phyloP scores from a whole-genome alignment of 2,888 invertebrate species.

The Nineta flava region DNA sequence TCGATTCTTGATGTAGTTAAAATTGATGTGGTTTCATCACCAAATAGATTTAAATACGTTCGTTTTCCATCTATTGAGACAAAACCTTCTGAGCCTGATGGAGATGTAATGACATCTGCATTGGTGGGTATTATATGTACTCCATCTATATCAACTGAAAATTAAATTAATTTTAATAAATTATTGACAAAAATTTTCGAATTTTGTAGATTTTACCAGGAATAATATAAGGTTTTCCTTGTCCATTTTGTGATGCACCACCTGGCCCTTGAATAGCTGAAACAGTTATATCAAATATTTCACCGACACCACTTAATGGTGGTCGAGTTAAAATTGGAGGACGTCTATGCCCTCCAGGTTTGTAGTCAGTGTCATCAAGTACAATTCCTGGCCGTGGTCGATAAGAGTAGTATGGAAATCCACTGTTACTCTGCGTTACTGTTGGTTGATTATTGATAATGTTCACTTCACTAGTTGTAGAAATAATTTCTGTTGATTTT shows the following conservation, averaged over 20 bases:
- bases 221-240: conserved; percentile 33
- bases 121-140: conserved; percentile 26
- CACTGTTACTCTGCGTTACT: conserved; percentile 9
- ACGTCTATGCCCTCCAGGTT: conserved; percentile 39
- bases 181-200: conserved; percentile 1
- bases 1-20: conserved; percentile 18
- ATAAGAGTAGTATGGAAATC: conserved; percentile 40
- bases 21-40: conserved; percentile 34
- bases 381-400: conserved; percentile 74
- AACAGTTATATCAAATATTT: conserved; percentile 77
- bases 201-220: conserved; percentile 28
- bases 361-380: conserved; percentile 67
- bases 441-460: conserved; percentile 1
- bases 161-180: background rate
- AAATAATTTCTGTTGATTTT: conserved; percentile 15
- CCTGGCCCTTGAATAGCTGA: conserved; percentile 77
- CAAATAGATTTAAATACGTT: conserved; percentile 74
- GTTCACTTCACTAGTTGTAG: conserved; percentile 13
- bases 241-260: conserved; percentile 27
- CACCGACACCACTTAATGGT: conserved; percentile 42
- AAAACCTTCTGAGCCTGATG: conserved; percentile 67
- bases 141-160: conserved; percentile 46
- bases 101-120: conserved; percentile 60
- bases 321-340: conserved; percentile 25
- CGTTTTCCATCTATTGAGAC: conserved; percentile 85